Evolutionary conservation across 2,113 vertebrate genomes (phyloP).

Genomic region (Callithrix jacchus): DNA sequence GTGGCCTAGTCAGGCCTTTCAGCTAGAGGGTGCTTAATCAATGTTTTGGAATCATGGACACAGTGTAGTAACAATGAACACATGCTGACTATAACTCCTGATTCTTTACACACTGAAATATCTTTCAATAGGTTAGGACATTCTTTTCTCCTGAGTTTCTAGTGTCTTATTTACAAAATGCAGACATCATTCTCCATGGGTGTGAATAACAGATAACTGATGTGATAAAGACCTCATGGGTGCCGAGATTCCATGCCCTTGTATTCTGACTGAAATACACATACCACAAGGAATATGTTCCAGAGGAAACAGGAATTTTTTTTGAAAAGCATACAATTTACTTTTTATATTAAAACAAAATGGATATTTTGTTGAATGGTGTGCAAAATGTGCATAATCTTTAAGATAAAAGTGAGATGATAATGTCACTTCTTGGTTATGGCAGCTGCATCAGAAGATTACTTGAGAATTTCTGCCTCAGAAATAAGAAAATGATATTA

Average conservation of each 20-base stretch:
- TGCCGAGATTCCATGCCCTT: rapidly evolving
- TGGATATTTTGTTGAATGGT: background rate
- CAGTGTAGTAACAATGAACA: background rate
- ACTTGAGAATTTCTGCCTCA: background rate
- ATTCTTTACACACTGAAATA: background rate
- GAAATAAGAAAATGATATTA: background rate
- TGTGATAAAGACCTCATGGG: background rate
- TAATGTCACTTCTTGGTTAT: background rate
- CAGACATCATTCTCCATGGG: background rate
- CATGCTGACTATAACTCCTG: background rate
- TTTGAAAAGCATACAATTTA: background rate
- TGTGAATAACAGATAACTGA: background rate
- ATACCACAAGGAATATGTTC: background rate
- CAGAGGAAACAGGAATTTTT: background rate
- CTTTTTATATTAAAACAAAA: slow-evolving; percentile 7
- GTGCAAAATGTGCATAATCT: background rate
- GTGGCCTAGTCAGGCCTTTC: background rate
- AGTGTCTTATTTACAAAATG: background rate
- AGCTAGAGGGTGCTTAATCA: background rate
- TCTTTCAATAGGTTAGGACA: background rate
- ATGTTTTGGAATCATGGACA: background rate
- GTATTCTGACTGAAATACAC: background rate
- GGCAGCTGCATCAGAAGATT: background rate
- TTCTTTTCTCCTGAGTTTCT: background rate
- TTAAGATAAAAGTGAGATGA: background rate